Evolutionary conservation across 1,140 invertebrate genomes (phyloP), one percentile per base, ranked within the genome.

Genomic region (Steinernema feltiae): DNA sequence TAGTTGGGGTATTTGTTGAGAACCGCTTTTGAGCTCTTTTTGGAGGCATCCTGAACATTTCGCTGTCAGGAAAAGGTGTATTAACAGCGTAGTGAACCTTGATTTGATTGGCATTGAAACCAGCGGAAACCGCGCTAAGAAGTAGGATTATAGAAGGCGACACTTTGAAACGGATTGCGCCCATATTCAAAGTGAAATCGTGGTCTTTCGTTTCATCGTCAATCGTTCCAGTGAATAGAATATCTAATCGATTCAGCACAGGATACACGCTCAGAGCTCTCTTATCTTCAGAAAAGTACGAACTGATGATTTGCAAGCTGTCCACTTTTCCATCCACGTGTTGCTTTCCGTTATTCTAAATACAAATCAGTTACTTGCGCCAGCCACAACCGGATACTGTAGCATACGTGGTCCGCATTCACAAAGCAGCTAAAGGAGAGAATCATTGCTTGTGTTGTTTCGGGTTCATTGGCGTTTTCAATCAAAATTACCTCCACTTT

Each of bases 401-500:
- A 7, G 35, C 31, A 17, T 30, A 70, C 7, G 87, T 87, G 71
- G 83, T 86, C 76, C 82, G 85, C 18, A 79, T 75, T 73, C 0
- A 80, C 72, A 63, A 48, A 71, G 72, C 90, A 90, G 89, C 88
- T 82, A 73, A 95, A 94, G 87, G 96, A 93, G 0, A 98, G 88
- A 69, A 97, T 91, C n/a, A 98, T 90, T 21, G 93, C 93, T 84
- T 93, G 92, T 15, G 93, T 92, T 82, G 93, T 90, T 18, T 92
- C 90, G 80, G 84, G 83, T 18, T 92, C 90, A 77, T 92, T 91
- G 84, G 96, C 91, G 79, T 93, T 91, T 88, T 98, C 95, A 0
- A 98, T 91, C 1, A 98, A 87, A 78, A 97, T 92, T 70, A 98
- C 93, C 88, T 98, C 95, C 1, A 95, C 94, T 84, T 95, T 91